Conservation (phyloP, 2,888 invertebrate species). For the Eupelmus urozonus region DNA sequence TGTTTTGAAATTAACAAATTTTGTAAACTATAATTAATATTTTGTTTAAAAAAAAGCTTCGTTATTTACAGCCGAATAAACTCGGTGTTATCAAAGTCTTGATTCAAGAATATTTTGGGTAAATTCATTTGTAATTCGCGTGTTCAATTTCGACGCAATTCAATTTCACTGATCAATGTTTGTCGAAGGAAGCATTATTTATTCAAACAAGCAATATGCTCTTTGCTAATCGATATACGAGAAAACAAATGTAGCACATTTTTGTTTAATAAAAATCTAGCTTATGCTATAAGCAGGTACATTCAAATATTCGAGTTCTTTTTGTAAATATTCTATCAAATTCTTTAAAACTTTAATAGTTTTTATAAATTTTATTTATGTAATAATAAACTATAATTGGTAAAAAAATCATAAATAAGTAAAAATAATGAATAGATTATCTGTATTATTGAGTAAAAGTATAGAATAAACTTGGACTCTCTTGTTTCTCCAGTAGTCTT, state of each 20-base stretch:
- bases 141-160: constrained; percentile 44
- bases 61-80: constrained; percentile 11
- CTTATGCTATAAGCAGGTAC: neutral
- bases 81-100: too few relatives aligned
- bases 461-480: too few relatives aligned
- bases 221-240: constrained; percentile 45
- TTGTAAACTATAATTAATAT: neutral
- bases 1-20: neutral
- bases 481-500: too few relatives aligned
- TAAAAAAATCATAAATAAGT: too few relatives aligned
- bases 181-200: constrained; percentile 45
- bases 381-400: too few relatives aligned
- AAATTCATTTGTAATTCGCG: constrained; percentile 37
- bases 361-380: too few relatives aligned
- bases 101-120: constrained; percentile 35
- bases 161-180: constrained; percentile 52
- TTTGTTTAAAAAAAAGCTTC: neutral
- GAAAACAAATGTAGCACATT: constrained; percentile 31
- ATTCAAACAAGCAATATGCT: constrained; percentile 39
- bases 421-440: too few relatives aligned
- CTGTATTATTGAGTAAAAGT: too few relatives aligned
- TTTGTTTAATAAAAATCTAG: neutral
- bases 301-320: too few relatives aligned
- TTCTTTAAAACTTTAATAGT: too few relatives aligned
- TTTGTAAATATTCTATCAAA: too few relatives aligned